A percentile compares a stretch with the other conserved stretches of the same genome.
These are phyloP conservation scores for Tetramorium bicarinatum DNA, from an alignment of 2,888 invertebrate genomes.

Conservation along the genomic window DNA sequence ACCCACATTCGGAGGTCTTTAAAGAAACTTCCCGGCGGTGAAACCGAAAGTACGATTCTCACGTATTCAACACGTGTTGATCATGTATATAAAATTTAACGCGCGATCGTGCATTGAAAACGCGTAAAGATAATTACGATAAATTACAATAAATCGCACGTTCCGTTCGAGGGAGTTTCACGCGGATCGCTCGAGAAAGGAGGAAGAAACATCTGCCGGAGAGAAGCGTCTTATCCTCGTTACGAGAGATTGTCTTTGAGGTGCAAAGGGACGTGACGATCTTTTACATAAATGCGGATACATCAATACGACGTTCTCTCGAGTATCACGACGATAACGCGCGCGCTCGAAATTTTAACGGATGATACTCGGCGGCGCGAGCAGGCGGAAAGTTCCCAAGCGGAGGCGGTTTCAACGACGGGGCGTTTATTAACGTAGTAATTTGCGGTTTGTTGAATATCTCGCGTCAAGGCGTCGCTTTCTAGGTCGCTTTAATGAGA, in stretches of 20 bases:
- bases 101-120: not conserved
- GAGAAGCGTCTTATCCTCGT: not conserved
- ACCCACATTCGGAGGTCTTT: not conserved
- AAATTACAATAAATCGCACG: not conserved
- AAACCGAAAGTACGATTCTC: slow-evolving; percentile 17
- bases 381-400: not conserved
- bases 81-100: not conserved
- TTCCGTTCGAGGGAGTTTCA: not conserved
- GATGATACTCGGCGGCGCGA: not conserved
- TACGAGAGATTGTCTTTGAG: not conserved
- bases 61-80: slow-evolving; percentile 26
- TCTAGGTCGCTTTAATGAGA: slow-evolving; percentile 54
- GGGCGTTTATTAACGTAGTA: slow-evolving; percentile 12
- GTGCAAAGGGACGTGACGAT: not conserved
- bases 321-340: too few species aligned
- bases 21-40: not conserved
- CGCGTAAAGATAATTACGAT: not conserved
- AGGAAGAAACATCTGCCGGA: not conserved
- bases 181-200: not conserved
- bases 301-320: not conserved
- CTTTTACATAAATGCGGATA: not conserved
- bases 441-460: slow-evolving; percentile 28
- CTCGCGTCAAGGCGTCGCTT: slow-evolving; percentile 28
- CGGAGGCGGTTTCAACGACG: not conserved
- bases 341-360: not conserved